These are phyloP conservation scores for Hoplostethus mediterraneus DNA, from an alignment of 2,797 vertebrate species.

Conservation along the genomic window DNA sequence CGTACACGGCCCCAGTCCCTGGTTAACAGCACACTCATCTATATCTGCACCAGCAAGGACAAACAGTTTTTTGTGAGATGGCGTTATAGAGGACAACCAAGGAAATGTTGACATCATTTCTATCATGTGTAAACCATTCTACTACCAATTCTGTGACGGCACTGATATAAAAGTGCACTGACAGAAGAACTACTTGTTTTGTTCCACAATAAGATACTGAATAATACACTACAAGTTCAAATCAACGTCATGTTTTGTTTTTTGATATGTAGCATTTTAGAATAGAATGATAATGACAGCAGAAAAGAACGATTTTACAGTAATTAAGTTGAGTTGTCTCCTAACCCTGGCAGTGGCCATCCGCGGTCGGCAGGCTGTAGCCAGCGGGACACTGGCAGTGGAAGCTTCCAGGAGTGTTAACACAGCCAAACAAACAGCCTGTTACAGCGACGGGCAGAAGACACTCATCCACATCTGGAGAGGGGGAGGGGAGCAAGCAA, in stretches of 20 bases:
- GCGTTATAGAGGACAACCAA: no score
- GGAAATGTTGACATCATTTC: no score
- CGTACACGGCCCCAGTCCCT: slow-evolving; percentile 64
- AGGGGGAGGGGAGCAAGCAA: slow-evolving; percentile 6
- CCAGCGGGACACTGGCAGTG: slow-evolving; percentile 71
- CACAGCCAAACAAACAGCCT: slow-evolving; percentile 70
- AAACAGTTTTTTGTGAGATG: background rate
- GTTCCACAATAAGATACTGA: no score
- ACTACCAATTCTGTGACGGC: no score
- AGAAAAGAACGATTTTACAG: background rate
- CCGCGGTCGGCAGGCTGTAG: slow-evolving; percentile 49
- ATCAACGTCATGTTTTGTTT: background rate
- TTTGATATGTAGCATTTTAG: background rate
- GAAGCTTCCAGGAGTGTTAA: slow-evolving; percentile 74
- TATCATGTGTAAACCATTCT: no score
- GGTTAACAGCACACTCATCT: slow-evolving; percentile 69
- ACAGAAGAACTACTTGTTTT: no score
- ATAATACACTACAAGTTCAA: no score
- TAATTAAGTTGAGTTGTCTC: background rate
- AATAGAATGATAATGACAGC: no score
- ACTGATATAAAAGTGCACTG: background rate
- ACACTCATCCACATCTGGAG: slow-evolving; percentile 78
- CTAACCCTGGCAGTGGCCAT: slow-evolving; percentile 67
- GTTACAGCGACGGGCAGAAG: slow-evolving; percentile 50
- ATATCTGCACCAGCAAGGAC: slow-evolving; percentile 51